phyloP scores from a whole-genome alignment of 2,113 vertebrate genomes.

The Lycaon pictus region DNA sequence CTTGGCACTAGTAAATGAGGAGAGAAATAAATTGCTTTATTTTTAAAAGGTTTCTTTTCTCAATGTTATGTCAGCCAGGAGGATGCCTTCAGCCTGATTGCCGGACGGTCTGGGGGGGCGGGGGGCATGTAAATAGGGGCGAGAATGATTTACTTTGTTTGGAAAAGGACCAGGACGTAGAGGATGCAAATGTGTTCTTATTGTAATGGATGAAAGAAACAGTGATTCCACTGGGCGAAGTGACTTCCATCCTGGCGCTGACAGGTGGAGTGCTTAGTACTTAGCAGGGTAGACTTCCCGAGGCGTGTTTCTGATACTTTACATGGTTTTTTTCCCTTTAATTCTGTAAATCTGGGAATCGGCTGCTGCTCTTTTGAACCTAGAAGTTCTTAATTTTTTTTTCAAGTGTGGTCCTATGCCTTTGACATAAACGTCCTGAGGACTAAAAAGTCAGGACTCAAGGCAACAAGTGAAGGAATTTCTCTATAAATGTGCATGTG shows the following conservation, averaged over 20 bases:
- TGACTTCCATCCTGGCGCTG: not conserved
- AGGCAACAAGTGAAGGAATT: not conserved
- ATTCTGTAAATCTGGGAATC: not conserved
- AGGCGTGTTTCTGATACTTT: not conserved
- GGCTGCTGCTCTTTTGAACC: slow-evolving; percentile 16
- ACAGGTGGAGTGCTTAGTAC: not conserved
- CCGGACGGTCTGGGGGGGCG: not conserved
- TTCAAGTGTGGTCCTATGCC: not conserved
- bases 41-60: slow-evolving; percentile 74
- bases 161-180: not conserved
- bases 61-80: slow-evolving; percentile 13
- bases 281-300: not conserved
- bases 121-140: slow-evolving; percentile 1
- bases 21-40: slow-evolving; percentile 77
- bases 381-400: not conserved
- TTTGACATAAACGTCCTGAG: not conserved
- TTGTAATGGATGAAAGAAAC: slow-evolving; percentile 1
- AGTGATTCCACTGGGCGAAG: not conserved
- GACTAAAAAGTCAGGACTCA: not conserved
- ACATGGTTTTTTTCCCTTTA: not conserved
- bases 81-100: not conserved
- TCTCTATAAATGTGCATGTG: not conserved
- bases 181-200: slow-evolving; percentile 13
- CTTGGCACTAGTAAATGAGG: slow-evolving; percentile 34
- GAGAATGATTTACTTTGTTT: slow-evolving; percentile 33